Evolutionary conservation across 2,888 invertebrate genomes (phyloP).

Genomic region (Lathronympha strigana): DNA sequence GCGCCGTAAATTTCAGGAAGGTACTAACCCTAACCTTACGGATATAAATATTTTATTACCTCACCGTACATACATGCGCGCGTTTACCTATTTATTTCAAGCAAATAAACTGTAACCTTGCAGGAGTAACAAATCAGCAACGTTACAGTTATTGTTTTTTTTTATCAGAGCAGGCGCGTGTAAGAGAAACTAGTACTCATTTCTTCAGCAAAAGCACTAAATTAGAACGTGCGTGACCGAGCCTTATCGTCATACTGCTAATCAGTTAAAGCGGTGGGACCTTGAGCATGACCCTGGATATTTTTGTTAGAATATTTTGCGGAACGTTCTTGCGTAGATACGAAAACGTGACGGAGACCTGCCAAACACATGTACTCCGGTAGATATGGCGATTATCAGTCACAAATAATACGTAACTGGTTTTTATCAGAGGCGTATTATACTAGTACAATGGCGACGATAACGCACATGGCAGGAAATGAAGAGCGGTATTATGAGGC

Average conservation of each 20-base stretch:
- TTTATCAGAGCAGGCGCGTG: conserved; percentile 51
- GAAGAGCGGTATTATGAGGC: conserved; percentile 21
- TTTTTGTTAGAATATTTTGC: conserved; percentile 82
- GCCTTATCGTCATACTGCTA: conserved; percentile 75
- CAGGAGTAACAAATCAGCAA: conserved; percentile 71
- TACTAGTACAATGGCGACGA: conserved; percentile 28
- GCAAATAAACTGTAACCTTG: conserved; percentile 69
- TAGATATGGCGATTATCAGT: conserved; percentile 35
- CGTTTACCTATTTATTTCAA: conserved; percentile 53
- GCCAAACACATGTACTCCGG: conserved; percentile 52
- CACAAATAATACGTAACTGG: conserved; percentile 32
- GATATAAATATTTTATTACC: conserved; percentile 41
- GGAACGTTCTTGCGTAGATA: conserved; percentile 68
- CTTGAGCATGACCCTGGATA: conserved; percentile 82
- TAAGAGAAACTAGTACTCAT: conserved; percentile 59
- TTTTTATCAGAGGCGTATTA: conserved; percentile 31
- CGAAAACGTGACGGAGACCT: conserved; percentile 61
- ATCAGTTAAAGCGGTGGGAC: conserved; percentile 78
- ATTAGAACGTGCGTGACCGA: conserved; percentile 54
- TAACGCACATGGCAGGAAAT: conserved; percentile 36
- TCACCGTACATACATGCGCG: conserved; percentile 33
- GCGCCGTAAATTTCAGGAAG: conserved; percentile 25
- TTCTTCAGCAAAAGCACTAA: conserved; percentile 52
- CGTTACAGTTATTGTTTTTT: conserved; percentile 77
- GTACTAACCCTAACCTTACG: conserved; percentile 37